Conservation (phyloP, 2,888 invertebrate species). For the Cyclophora punctaria region DNA sequence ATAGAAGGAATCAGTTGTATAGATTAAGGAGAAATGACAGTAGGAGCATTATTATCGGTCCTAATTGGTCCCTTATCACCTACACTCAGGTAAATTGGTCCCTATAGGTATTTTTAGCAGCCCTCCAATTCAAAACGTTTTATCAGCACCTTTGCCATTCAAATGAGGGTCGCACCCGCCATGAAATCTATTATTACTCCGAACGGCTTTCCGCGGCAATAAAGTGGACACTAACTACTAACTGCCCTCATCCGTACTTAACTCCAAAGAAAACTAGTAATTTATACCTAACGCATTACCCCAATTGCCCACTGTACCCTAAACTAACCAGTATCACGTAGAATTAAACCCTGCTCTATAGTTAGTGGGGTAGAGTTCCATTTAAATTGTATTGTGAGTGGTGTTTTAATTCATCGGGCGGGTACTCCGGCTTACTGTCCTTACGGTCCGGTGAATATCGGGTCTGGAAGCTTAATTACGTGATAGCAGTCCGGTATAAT, state of each 20-base stretch:
- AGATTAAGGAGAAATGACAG: no score
- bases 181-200: conserved; percentile 18
- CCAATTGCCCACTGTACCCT: conserved; percentile 53
- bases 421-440: conserved; percentile 49
- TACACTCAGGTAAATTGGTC: no score
- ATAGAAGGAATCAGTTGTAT: no score
- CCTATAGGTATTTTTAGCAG: no score
- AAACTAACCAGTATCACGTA: conserved; percentile 12
- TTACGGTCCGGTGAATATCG: conserved; percentile 58
- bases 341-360: conserved; percentile 21
- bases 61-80: no score
- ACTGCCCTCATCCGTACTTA: conserved; percentile 57
- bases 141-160: conserved; percentile 12
- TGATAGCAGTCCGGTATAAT: conserved; percentile 63
- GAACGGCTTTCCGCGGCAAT: conserved; percentile 27
- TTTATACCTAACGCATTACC: conserved; percentile 63
- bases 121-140: no score
- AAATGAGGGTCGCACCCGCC: conserved; percentile 12
- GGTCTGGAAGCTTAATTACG: conserved; percentile 66
- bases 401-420: conserved; percentile 51
- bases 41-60: no score
- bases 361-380: conserved; percentile 15
- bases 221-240: conserved; percentile 51
- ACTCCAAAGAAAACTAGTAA: conserved; percentile 65
- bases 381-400: conserved; percentile 20